These are phyloP conservation scores for Polyodon spathula DNA, from an alignment of 2,113 vertebrate genomes.

Conservation along the genomic window DNA sequence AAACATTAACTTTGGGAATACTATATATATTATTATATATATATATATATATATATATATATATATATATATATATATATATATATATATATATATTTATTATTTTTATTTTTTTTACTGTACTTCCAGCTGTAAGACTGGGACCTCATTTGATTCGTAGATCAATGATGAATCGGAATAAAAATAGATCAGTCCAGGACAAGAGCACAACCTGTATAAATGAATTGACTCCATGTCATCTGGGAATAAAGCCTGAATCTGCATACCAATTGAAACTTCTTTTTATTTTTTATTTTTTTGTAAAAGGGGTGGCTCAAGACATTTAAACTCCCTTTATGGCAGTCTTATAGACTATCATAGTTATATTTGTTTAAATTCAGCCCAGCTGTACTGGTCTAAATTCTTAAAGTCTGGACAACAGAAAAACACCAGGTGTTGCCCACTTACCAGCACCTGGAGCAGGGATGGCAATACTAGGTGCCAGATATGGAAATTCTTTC, in stretches of 20 bases:
- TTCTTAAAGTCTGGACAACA: conserved; percentile 4
- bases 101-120: too few relatives aligned
- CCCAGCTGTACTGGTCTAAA: conserved; percentile 7
- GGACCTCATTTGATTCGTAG: too few relatives aligned
- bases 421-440: conserved; percentile 28
- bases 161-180: too few relatives aligned
- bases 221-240: conserved; percentile 51
- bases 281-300: conserved; percentile 5
- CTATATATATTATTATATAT: too few relatives aligned
- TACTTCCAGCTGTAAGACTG: too few relatives aligned
- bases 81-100: too few relatives aligned
- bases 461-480: conserved; percentile 19
- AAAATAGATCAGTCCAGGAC: conserved; percentile 40
- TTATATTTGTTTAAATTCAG: background rate
- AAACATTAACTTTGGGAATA: too few relatives aligned
- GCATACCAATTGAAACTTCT: conserved; percentile 26
- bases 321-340: conserved; percentile 11
- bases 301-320: conserved; percentile 3
- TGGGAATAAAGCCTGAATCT: conserved; percentile 20
- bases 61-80: too few relatives aligned
- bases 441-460: conserved; percentile 26
- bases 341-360: background rate
- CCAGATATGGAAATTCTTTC: conserved; percentile 37
- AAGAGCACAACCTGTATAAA: conserved; percentile 43
- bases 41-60: too few relatives aligned